Evolutionary conservation across 2,113 vertebrate genomes (phyloP).

Genomic region (Forbesichthys agassizii): DNA sequence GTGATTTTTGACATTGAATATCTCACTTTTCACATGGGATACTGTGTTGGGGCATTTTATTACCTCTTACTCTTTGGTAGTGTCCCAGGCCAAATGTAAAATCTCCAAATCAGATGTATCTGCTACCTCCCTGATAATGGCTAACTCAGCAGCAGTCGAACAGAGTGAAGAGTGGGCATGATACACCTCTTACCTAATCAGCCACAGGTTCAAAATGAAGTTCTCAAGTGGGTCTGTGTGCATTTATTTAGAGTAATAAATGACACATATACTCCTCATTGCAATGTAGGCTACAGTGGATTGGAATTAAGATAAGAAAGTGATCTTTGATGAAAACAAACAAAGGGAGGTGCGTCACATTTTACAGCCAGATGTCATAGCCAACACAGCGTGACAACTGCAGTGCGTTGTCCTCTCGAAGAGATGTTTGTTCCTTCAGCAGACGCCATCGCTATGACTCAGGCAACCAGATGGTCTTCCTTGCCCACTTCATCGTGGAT

Average conservation of each 20-base stretch:
- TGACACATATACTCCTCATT: background rate
- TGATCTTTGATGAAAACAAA: background rate
- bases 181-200: no score
- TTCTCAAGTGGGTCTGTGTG: background rate
- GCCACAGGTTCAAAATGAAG: background rate
- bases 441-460: constrained; percentile 45
- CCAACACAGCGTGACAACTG: constrained; percentile 8
- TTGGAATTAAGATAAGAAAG: background rate
- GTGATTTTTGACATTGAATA: constrained; percentile 2
- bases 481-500: constrained; percentile 45
- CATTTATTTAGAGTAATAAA: background rate
- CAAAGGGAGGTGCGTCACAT: constrained; percentile 6
- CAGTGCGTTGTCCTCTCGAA: constrained; percentile 40
- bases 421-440: constrained; percentile 41
- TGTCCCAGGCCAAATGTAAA: constrained; percentile 72
- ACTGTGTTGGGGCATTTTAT: constrained; percentile 17
- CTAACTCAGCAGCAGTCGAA: constrained; percentile 79
- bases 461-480: constrained; percentile 60
- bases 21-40: constrained; percentile 7
- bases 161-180: no score
- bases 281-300: background rate
- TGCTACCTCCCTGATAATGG: constrained; percentile 77
- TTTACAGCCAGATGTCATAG: background rate
- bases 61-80: constrained; percentile 9
- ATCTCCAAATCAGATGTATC: constrained; percentile 82